Percentiles rank a stretch among this genome's conserved stretches.
These are phyloP conservation scores for Brachirus orientalis DNA, from an alignment of 2,113 vertebrate genomes.

Conservation along the genomic window DNA sequence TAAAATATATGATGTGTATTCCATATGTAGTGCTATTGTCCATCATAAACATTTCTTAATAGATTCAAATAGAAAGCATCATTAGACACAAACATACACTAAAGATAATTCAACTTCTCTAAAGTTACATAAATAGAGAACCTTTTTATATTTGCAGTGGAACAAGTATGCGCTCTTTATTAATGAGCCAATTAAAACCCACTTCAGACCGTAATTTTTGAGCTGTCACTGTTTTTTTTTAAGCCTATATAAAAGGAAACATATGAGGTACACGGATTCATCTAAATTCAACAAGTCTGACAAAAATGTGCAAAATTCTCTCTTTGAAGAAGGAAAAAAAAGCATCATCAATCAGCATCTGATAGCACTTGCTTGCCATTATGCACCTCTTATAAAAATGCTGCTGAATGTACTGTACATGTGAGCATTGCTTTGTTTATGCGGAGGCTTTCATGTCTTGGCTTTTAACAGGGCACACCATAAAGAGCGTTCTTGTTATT, in stretches of 20 bases:
- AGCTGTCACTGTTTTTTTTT: neutral
- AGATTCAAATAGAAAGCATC: too few relatives aligned
- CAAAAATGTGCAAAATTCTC: constrained; percentile 3
- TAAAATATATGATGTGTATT: too few relatives aligned
- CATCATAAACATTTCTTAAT: neutral
- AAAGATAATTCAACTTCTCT: neutral
- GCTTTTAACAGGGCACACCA: constrained; percentile 88
- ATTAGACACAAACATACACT: neutral
- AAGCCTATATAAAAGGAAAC: neutral
- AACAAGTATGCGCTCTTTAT: constrained; percentile 5
- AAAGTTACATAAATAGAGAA: neutral
- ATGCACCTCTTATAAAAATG: constrained; percentile 36
- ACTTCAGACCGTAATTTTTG: neutral
- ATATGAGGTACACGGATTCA: neutral
- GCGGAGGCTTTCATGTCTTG: constrained; percentile 58
- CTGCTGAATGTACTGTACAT: constrained; percentile 55
- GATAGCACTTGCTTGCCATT: constrained; percentile 6
- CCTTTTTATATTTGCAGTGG: neutral
- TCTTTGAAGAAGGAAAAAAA: constrained; percentile 10
- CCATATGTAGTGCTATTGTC: too few relatives aligned
- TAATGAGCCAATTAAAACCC: neutral
- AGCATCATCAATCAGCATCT: constrained; percentile 1
- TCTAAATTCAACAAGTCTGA: constrained; percentile 31
- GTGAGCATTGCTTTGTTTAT: constrained; percentile 67
- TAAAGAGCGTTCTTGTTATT: constrained; percentile 95